These are phyloP conservation scores for Andrena minutula DNA, from an alignment of 2,888 invertebrate genomes.

Conservation along the genomic window DNA sequence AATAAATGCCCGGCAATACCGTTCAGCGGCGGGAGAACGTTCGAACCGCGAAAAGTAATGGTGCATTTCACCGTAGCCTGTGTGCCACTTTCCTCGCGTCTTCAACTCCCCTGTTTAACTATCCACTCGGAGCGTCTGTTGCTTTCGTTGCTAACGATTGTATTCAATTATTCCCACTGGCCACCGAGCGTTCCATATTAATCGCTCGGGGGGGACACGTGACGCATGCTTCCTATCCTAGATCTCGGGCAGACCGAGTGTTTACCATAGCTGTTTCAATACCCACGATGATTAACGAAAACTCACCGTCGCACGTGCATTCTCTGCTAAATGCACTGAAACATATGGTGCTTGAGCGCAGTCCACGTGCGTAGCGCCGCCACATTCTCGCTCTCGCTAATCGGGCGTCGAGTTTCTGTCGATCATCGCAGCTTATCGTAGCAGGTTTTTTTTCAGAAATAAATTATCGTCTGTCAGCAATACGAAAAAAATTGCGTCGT, in stretches of 20 bases:
- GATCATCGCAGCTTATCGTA: not conserved
- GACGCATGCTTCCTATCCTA: not conserved
- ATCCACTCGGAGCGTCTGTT: conserved; percentile 12
- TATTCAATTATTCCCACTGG: conserved; percentile 31
- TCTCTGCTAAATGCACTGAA: conserved; percentile 24
- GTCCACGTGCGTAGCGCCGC: conserved; percentile 43
- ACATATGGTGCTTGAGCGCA: conserved; percentile 61
- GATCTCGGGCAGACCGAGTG: not conserved
- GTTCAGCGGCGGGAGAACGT: not conserved
- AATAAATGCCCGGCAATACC: not conserved
- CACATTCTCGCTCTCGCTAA: not conserved
- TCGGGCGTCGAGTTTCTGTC: not conserved
- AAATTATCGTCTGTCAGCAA: not conserved
- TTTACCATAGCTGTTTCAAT: not conserved
- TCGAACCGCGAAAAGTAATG: not conserved
- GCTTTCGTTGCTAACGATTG: conserved; percentile 34
- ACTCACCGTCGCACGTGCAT: conserved; percentile 4
- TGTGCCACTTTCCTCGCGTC: conserved; percentile 15
- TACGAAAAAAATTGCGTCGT: not conserved
- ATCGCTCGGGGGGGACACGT: not conserved
- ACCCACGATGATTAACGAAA: not conserved
- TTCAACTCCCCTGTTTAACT: not conserved
- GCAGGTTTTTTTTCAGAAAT: not conserved
- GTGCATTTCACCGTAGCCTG: conserved; percentile 6
- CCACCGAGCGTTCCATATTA: not conserved